Percentiles rank a stretch among this genome's conserved stretches.
Conservation (phyloP, 2,113 vertebrate genomes). For the Microcebus griseorufus region DNA sequence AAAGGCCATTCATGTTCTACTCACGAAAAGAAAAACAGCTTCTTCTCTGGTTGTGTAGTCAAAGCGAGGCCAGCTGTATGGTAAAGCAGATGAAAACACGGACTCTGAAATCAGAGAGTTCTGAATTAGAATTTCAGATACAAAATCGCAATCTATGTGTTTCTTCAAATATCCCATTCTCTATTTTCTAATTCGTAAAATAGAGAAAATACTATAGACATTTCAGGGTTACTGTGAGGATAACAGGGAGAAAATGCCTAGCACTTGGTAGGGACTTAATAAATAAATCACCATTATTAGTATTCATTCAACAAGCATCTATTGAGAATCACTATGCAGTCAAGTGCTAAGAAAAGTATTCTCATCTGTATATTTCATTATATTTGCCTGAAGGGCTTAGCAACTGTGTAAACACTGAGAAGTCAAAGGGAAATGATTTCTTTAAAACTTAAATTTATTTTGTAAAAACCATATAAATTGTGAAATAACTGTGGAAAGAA, state of each 20-base stretch:
- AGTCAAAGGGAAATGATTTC: background rate
- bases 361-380: background rate
- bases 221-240: background rate
- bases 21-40: background rate
- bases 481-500: background rate
- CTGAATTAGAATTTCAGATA: background rate
- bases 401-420: conserved; percentile 4
- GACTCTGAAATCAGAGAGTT: background rate
- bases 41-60: background rate
- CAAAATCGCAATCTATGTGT: background rate
- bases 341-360: conserved; percentile 2
- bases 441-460: background rate
- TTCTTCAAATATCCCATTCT: background rate
- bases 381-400: background rate
- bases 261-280: background rate
- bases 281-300: background rate
- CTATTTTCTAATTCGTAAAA: background rate
- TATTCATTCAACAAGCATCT: background rate
- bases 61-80: background rate
- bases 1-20: background rate
- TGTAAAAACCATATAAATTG: conserved; percentile 14
- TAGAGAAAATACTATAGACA: background rate
- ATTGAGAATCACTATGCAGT: background rate
- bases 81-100: background rate
- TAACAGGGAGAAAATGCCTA: background rate